Conservation (phyloP, 2,888 invertebrate species). For the Penaeus monodon region DNA sequence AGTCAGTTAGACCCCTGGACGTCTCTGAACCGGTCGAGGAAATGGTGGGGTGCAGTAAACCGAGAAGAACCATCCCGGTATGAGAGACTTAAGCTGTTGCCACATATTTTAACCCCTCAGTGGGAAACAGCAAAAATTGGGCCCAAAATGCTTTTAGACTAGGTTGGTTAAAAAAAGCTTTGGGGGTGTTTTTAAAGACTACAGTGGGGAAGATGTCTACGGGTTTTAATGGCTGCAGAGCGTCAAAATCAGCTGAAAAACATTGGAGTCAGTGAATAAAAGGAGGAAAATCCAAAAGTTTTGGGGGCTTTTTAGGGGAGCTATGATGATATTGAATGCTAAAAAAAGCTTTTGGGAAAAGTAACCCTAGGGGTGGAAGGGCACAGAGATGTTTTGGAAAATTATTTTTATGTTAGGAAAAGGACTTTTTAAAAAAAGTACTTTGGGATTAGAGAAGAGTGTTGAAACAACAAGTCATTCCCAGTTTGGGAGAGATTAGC, state of each 20-base stretch:
- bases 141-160: constrained; percentile 83
- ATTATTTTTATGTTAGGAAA: constrained; percentile 75
- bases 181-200: constrained; percentile 83
- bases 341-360: constrained; percentile 94
- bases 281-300: constrained; percentile 87
- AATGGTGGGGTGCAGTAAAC: constrained; percentile 76
- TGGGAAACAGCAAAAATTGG: constrained; percentile 83
- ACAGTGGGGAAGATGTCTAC: constrained; percentile 88
- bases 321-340: constrained; percentile 82
- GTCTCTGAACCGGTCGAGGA: constrained; percentile 81
- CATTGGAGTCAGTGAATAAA: constrained; percentile 68
- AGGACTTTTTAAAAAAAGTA: constrained; percentile 48
- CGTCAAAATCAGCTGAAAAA: constrained; percentile 76
- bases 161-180: constrained; percentile 87
- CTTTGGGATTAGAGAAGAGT: constrained; percentile 74
- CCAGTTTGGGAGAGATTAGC: constrained; percentile 89
- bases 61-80: constrained; percentile 70
- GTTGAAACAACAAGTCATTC: constrained; percentile 84
- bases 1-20: constrained; percentile 80
- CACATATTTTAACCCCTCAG: constrained; percentile 79
- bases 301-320: constrained; percentile 94
- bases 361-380: constrained; percentile 82
- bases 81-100: constrained; percentile 76
- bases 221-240: constrained; percentile 86
- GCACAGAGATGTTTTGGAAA: constrained; percentile 91